These are phyloP conservation scores for Calycopis cecrops DNA, from an alignment of 1,140 invertebrate species.

Conservation along the genomic window DNA sequence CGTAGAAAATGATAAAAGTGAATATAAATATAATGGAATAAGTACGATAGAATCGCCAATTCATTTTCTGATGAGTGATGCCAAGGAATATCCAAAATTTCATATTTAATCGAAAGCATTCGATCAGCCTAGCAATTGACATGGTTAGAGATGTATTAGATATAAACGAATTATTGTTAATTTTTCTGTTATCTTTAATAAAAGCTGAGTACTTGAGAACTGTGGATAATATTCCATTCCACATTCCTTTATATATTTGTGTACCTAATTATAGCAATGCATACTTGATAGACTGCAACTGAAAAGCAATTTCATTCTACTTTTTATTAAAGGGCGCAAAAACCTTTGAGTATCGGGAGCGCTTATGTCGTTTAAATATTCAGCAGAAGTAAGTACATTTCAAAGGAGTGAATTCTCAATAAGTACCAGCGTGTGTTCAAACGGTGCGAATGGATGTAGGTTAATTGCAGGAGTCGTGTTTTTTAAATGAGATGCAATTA, in stretches of 20 bases:
- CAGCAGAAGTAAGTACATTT: conserved; percentile 17
- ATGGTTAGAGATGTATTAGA: not conserved
- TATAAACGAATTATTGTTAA: not conserved
- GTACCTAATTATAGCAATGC: no score
- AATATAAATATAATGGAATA: conserved; percentile 36
- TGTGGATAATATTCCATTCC: no score
- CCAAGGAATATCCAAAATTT: conserved; percentile 43
- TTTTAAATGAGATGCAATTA: conserved; percentile 67
- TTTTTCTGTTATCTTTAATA: not conserved
- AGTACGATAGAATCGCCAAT: conserved; percentile 28
- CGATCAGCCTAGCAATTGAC: conserved; percentile 13
- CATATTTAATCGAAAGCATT: conserved; percentile 41
- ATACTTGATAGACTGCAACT: no score
- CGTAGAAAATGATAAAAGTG: conserved; percentile 33
- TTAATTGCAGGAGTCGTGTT: conserved; percentile 53
- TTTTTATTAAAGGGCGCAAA: conserved; percentile 7
- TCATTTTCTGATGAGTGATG: conserved; percentile 30
- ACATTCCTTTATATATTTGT: no score
- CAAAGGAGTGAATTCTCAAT: conserved; percentile 33
- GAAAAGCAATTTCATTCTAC: not conserved
- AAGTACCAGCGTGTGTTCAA: conserved; percentile 26
- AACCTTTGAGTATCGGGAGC: conserved; percentile 1
- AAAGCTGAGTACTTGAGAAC: not conserved
- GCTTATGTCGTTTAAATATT: conserved; percentile 11
- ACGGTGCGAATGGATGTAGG: conserved; percentile 49